Evolutionary conservation across 1,140 invertebrate species (phyloP).

Genomic region (Ganaspis sp.): DNA sequence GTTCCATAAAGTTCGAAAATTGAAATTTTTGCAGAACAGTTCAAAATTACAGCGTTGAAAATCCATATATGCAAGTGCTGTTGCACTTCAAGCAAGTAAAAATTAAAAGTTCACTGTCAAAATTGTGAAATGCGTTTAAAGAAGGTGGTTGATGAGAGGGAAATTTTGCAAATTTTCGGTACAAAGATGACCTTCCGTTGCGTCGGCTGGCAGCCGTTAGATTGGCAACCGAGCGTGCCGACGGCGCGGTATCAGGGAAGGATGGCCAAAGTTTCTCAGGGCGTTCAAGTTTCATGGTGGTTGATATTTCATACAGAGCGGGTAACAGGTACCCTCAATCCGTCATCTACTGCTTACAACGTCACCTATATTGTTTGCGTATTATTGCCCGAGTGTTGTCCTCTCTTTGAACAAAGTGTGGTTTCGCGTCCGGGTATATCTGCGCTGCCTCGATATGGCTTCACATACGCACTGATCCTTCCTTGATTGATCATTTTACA

Average conservation of each 20-base stretch:
- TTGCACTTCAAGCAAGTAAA: too few relatives aligned
- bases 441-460: slow-evolving; percentile 42
- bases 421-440: slow-evolving; percentile 72
- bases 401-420: slow-evolving; percentile 68
- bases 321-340: slow-evolving; percentile 66
- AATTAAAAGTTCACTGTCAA: neutral
- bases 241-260: slow-evolving; percentile 44
- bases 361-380: slow-evolving; percentile 70
- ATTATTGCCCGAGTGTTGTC: slow-evolving; percentile 62
- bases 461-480: slow-evolving; percentile 15
- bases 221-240: slow-evolving; percentile 41
- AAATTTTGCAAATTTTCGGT: slow-evolving; percentile 44
- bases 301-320: slow-evolving; percentile 77
- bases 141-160: neutral
- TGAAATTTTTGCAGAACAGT: too few relatives aligned
- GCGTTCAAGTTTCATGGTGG: slow-evolving; percentile 74
- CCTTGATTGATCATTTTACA: neutral
- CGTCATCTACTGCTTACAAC: slow-evolving; percentile 59
- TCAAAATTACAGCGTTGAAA: too few relatives aligned
- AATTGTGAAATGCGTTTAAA: neutral
- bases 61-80: too few relatives aligned
- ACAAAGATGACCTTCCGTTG: neutral
- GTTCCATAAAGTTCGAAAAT: too few relatives aligned
- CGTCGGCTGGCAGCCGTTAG: slow-evolving; percentile 35
- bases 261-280: slow-evolving; percentile 73